Evolutionary conservation across 2,113 vertebrate genomes (phyloP).

Genomic region (Petrocephalus microphthalmus): DNA sequence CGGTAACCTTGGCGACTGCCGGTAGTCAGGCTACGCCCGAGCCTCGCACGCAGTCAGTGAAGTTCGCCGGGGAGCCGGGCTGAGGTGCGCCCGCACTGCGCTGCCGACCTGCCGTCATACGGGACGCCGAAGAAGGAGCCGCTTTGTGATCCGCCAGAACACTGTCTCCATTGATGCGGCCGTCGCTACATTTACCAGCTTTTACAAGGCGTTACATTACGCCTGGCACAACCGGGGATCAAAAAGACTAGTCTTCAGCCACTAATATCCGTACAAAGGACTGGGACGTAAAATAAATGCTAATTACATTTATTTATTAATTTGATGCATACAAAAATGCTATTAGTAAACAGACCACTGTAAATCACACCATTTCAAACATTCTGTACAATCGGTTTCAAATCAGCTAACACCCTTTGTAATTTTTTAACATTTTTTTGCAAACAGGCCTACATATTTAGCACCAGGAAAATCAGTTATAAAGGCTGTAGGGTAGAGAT

Average conservation of each 20-base stretch:
- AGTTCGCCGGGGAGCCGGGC: not conserved
- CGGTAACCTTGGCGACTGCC: not conserved
- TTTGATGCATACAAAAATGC: not conserved
- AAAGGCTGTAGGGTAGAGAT: not conserved
- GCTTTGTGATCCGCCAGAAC: not conserved
- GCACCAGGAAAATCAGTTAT: not conserved
- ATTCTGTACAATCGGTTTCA: not conserved
- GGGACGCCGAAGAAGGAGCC: not conserved
- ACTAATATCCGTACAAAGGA: not conserved
- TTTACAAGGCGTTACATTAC: not conserved
- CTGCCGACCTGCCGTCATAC: not conserved
- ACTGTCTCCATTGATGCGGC: not conserved
- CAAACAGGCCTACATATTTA: not conserved
- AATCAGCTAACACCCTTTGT: not conserved
- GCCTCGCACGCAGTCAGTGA: not conserved
- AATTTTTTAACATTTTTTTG: not conserved
- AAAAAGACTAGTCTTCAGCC: not conserved
- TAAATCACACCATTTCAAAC: not conserved
- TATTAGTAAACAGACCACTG: not conserved
- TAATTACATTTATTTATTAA: not conserved
- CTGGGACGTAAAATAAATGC: not conserved
- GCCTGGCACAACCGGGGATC: not conserved
- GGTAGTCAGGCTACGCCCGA: not conserved
- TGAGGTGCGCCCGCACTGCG: not conserved
- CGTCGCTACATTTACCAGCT: not conserved